These are phyloP conservation scores for Spea hammondii DNA, from an alignment of 2,797 vertebrate species.

Conservation along the genomic window DNA sequence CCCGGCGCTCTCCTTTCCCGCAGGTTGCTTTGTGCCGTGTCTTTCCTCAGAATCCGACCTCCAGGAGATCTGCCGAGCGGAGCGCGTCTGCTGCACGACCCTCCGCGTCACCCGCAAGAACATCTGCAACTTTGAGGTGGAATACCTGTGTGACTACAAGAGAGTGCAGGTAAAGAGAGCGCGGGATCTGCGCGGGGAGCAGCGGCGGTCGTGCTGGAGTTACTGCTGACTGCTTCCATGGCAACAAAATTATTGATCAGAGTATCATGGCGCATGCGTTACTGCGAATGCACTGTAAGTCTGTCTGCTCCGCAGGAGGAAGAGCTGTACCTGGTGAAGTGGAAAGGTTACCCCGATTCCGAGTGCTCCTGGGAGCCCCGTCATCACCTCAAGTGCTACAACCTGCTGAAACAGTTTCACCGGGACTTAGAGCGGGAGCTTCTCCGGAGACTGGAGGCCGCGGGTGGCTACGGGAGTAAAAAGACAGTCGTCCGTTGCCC, in stretches of 20 bases:
- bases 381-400: constrained; percentile 79
- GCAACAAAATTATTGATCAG: too few relatives aligned
- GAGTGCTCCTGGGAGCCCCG: constrained; percentile 85
- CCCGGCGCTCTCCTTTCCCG: too few relatives aligned
- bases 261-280: too few relatives aligned
- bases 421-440: constrained; percentile 75
- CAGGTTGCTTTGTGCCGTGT: constrained; percentile 62
- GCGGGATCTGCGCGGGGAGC: constrained; percentile 23
- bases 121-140: constrained; percentile 81
- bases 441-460: constrained; percentile 52
- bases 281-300: neutral
- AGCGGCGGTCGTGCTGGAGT: too few relatives aligned
- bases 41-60: constrained; percentile 74
- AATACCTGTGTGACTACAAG: constrained; percentile 86
- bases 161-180: constrained; percentile 61
- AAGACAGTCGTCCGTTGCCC: constrained; percentile 58
- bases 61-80: constrained; percentile 71
- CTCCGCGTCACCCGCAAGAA: constrained; percentile 76
- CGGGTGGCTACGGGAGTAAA: constrained; percentile 52
- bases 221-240: too few relatives aligned
- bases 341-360: constrained; percentile 76
- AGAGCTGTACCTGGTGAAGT: constrained; percentile 86
- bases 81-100: constrained; percentile 70
- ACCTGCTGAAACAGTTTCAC: constrained; percentile 80
- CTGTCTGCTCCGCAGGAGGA: constrained; percentile 54